Conservation (phyloP, 2,888 invertebrate genomes). For the Camptogramma bilineatum region DNA sequence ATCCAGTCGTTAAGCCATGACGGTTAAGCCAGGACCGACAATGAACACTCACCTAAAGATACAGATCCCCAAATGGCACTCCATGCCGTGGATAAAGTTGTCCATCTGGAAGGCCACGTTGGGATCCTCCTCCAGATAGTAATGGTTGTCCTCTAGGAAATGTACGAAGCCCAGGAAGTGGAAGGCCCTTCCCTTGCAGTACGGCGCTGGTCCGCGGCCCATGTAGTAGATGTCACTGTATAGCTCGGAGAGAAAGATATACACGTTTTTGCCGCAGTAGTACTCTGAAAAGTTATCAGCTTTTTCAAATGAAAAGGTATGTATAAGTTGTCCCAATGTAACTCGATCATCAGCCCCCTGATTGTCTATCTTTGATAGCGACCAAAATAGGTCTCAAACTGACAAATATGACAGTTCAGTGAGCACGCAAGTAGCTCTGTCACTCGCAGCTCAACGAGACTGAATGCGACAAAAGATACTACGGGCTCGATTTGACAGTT, state of each 20-base stretch:
- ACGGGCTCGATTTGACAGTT: too few relatives aligned
- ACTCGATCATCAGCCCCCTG: too few relatives aligned
- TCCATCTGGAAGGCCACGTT: conserved; percentile 71
- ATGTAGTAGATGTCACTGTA: conserved; percentile 79
- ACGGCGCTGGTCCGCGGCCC: conserved; percentile 68
- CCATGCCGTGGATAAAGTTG: conserved; percentile 75
- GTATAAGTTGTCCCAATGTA: too few relatives aligned
- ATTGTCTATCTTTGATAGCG: too few relatives aligned
- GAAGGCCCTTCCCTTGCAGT: conserved; percentile 70
- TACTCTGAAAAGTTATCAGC: conserved; percentile 62
- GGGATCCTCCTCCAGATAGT: conserved; percentile 75
- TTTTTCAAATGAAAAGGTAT: too few relatives aligned
- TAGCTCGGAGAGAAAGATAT: conserved; percentile 73
- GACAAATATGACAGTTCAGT: too few relatives aligned
- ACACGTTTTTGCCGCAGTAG: conserved; percentile 77
- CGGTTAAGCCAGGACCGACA: not conserved
- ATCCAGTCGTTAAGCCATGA: too few relatives aligned
- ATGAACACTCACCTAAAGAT: conserved; percentile 65
- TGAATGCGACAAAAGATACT: too few relatives aligned
- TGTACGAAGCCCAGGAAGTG: conserved; percentile 78
- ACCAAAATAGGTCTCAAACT: too few relatives aligned
- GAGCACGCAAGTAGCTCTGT: too few relatives aligned
- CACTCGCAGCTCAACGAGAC: too few relatives aligned
- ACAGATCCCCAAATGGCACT: conserved; percentile 73
- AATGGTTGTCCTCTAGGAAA: conserved; percentile 69